phyloP scores from a whole-genome alignment of 2,113 vertebrate genomes.

The Neoarius graeffei region DNA sequence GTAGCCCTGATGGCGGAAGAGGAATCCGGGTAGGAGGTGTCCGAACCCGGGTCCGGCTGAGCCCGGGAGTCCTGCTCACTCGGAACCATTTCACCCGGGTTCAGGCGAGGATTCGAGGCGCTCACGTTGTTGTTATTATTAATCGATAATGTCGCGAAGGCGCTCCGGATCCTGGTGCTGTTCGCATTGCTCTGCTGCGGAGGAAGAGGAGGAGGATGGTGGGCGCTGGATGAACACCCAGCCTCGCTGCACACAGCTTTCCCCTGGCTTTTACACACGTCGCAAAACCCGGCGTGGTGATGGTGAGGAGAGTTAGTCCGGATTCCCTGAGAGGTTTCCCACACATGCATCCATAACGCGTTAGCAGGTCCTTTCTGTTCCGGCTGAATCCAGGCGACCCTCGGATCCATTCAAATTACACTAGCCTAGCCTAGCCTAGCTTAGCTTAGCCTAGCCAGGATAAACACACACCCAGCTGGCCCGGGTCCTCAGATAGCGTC shows the following conservation, averaged over 20 bases:
- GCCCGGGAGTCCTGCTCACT: constrained; percentile 76
- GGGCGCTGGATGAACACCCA: constrained; percentile 49
- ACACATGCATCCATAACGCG: constrained; percentile 97
- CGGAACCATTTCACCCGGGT: constrained; percentile 71
- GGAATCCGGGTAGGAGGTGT: constrained; percentile 65
- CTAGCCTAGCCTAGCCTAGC: constrained; percentile 11
- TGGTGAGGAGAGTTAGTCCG: constrained; percentile 74
- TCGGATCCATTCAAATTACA: constrained; percentile 92
- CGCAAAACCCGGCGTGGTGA: constrained; percentile 78
- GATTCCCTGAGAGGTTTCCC: constrained; percentile 93
- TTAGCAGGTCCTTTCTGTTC: constrained; percentile 98
- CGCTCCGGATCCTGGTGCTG: constrained; percentile 55
- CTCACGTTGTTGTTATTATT: constrained; percentile 49
- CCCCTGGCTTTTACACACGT: constrained; percentile 70
- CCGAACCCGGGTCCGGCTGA: constrained; percentile 76
- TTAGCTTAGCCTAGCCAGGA: neutral
- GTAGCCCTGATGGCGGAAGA: constrained; percentile 76
- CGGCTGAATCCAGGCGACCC: constrained; percentile 98
- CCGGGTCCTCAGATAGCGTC: neutral
- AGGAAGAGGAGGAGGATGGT: constrained; percentile 31
- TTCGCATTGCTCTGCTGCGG: constrained; percentile 61
- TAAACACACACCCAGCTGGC: constrained; percentile 1
- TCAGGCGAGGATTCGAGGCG: constrained; percentile 25
- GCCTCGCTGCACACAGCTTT: constrained; percentile 58
- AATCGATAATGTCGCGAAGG: constrained; percentile 59